Evolutionary conservation across 2,888 invertebrate species (phyloP).

Genomic region (Ophion slaviceki): DNA sequence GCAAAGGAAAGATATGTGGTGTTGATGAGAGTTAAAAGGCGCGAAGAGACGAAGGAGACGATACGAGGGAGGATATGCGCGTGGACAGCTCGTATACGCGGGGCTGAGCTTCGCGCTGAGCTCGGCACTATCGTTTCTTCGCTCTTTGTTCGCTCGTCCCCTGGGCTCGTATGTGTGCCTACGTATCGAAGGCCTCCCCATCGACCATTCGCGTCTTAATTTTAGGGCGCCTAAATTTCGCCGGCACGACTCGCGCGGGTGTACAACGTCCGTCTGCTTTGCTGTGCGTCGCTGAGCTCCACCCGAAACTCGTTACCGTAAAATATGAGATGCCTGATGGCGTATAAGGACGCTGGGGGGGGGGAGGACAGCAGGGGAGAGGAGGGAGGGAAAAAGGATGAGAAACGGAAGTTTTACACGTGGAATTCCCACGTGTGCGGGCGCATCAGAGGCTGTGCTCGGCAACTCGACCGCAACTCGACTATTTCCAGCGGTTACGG

Average conservation of each 20-base stretch:
- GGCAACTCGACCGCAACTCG: constrained; percentile 38
- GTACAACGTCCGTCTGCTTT: background rate
- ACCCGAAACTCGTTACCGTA: constrained; percentile 68
- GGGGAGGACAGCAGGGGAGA: background rate
- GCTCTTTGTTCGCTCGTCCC: constrained; percentile 7
- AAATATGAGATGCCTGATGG: constrained; percentile 62
- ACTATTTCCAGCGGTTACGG: constrained; percentile 70
- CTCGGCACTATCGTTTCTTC: background rate
- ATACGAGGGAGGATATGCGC: background rate
- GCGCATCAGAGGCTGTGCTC: constrained; percentile 7
- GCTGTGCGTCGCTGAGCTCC: constrained; percentile 39
- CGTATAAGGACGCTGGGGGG: background rate
- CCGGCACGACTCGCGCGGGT: background rate
- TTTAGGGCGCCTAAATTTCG: constrained; percentile 13
- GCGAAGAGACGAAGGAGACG: background rate
- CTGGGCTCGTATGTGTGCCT: background rate
- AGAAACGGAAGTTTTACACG: constrained; percentile 34
- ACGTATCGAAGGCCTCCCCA: background rate
- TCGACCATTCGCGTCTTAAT: background rate
- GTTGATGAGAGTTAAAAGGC: background rate
- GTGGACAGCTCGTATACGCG: background rate
- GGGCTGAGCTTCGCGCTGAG: too few species aligned
- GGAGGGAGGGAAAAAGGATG: background rate
- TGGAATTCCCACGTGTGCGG: constrained; percentile 62
- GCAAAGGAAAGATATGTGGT: background rate